Evolutionary conservation across 2,113 vertebrate species (phyloP).

Genomic region (Pseudorasbora parva): DNA sequence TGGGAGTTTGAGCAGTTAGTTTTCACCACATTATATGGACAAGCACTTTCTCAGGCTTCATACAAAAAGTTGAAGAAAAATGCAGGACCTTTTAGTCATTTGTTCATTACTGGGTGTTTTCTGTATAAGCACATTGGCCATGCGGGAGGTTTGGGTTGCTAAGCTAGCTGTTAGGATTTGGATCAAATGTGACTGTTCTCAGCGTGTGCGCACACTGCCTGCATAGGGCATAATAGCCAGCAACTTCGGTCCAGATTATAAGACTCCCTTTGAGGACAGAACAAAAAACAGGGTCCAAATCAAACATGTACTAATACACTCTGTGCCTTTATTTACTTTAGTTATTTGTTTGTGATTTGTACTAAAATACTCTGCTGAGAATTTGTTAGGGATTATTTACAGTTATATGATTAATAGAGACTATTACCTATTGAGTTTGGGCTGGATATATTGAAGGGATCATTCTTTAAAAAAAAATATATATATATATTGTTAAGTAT

Average conservation of each 20-base stretch:
- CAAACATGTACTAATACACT: constrained; percentile 9
- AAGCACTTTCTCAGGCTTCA: constrained; percentile 33
- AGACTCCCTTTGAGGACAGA: constrained; percentile 6
- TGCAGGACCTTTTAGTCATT: constrained; percentile 12
- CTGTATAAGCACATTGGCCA: constrained; percentile 28
- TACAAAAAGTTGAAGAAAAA: constrained; percentile 38
- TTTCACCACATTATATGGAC: neutral
- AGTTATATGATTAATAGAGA: neutral
- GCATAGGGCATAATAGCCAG: constrained; percentile 61
- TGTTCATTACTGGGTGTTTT: constrained; percentile 20
- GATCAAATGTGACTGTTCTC: constrained; percentile 47
- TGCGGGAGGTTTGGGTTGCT: constrained; percentile 58
- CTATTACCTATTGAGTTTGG: neutral
- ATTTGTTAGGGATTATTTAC: neutral
- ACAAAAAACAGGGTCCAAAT: neutral
- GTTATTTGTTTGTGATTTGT: neutral
- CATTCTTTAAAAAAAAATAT: no score
- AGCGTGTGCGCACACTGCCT: constrained; percentile 45
- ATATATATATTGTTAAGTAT: neutral
- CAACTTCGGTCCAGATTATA: constrained; percentile 56
- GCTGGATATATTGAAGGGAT: neutral
- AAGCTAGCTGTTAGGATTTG: constrained; percentile 48
- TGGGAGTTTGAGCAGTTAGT: constrained; percentile 45
- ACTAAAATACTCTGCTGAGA: no score
- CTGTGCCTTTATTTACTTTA: neutral